Conservation (phyloP, 2,888 invertebrate genomes). For the Ariolimax columbianus region DNA sequence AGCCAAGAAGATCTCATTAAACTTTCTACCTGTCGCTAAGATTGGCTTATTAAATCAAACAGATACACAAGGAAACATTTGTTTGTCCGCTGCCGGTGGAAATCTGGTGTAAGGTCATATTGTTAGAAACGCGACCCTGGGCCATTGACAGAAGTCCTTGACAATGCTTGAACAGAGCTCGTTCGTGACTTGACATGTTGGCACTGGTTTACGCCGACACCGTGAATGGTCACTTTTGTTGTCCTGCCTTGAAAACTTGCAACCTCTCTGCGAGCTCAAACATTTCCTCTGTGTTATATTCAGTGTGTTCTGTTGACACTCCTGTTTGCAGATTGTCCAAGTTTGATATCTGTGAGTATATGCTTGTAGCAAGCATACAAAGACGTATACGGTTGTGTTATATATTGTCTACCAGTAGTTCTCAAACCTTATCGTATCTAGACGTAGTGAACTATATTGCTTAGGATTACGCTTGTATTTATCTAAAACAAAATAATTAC, state of each 20-base stretch:
- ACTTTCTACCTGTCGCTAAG: background rate
- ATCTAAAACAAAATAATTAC: too few relatives aligned
- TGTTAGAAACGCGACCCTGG: background rate
- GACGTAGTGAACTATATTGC: too few relatives aligned
- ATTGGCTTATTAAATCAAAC: background rate
- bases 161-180: background rate
- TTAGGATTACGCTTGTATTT: too few relatives aligned
- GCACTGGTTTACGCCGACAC: background rate
- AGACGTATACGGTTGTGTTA: background rate
- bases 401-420: too few relatives aligned
- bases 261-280: background rate
- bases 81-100: background rate
- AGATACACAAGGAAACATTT: background rate
- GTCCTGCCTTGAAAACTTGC: background rate
- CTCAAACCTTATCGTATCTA: too few relatives aligned
- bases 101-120: background rate
- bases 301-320: background rate
- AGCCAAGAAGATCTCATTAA: background rate
- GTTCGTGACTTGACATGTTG: constrained; percentile 27
- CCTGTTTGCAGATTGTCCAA: background rate
- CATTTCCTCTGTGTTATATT: background rate
- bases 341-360: background rate
- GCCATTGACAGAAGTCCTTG: background rate
- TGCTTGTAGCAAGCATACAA: background rate
- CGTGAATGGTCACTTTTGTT: constrained; percentile 15